Evolutionary conservation across 2,888 invertebrate genomes (phyloP).

Genomic region (Halocaridina rubra): DNA sequence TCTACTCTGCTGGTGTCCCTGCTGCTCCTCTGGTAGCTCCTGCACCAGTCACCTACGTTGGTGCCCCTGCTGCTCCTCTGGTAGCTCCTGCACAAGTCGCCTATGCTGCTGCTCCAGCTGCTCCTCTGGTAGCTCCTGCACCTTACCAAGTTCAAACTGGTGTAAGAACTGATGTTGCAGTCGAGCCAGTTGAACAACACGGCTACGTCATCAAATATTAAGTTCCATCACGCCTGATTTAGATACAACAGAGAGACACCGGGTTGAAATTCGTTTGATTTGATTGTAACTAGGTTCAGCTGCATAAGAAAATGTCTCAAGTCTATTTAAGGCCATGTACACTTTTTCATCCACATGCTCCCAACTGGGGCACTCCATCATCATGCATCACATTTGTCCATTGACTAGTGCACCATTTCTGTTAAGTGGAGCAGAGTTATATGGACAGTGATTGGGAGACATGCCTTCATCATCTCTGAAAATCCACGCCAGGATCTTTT

Average conservation of each 20-base stretch:
- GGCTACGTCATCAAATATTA: constrained; percentile 56
- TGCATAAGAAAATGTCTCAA: too few relatives aligned
- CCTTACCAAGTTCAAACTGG: constrained; percentile 33
- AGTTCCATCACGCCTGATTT: neutral
- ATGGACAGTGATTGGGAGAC: too few relatives aligned
- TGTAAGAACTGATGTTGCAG: constrained; percentile 28
- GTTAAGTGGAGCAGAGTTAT: too few relatives aligned
- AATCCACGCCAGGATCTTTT: neutral
- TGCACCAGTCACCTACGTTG: neutral
- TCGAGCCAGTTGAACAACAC: constrained; percentile 53
- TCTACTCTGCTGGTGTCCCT: neutral
- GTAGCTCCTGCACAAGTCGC: neutral
- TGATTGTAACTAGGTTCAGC: too few relatives aligned
- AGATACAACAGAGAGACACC: too few relatives aligned
- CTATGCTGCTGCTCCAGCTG: constrained; percentile 11
- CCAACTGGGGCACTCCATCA: too few relatives aligned
- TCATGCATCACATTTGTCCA: too few relatives aligned
- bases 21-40: neutral
- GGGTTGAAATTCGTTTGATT: too few relatives aligned
- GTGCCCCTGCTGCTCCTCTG: neutral
- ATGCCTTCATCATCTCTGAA: neutral
- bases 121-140: constrained; percentile 20
- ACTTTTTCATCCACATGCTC: too few relatives aligned
- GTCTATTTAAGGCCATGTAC: too few relatives aligned
- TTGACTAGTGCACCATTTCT: too few relatives aligned